Percentiles rank a stretch among this genome's conserved stretches.
These are phyloP conservation scores for Agrochola litura DNA, from an alignment of 2,888 invertebrate genomes.

Conservation along the genomic window DNA sequence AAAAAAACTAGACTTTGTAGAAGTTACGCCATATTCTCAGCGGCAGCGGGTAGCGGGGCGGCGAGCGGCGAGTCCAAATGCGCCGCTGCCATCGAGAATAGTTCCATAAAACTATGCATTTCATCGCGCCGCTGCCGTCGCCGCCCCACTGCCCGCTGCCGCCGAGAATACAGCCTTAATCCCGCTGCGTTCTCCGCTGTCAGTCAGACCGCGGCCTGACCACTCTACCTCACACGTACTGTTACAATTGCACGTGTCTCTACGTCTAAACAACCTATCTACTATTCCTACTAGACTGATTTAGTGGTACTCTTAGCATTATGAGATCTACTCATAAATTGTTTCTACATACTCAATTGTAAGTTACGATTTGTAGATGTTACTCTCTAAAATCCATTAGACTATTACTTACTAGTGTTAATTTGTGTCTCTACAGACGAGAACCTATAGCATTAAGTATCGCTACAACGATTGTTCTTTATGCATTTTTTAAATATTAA, in stretches of 20 bases:
- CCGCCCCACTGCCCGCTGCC: no score
- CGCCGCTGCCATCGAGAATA: no score
- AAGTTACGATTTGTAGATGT: slow-evolving; percentile 76
- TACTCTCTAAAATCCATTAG: slow-evolving; percentile 70
- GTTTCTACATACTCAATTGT: slow-evolving; percentile 79
- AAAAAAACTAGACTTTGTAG: neutral
- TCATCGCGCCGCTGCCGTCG: no score
- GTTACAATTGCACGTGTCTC: slow-evolving; percentile 80
- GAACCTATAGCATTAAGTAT: slow-evolving; percentile 75
- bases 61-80: no score
- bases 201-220: slow-evolving; percentile 66
- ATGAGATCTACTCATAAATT: slow-evolving; percentile 75
- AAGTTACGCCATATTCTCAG: neutral
- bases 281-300: slow-evolving; percentile 89
- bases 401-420: slow-evolving; percentile 72
- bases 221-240: slow-evolving; percentile 82
- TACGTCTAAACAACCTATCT: slow-evolving; percentile 77
- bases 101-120: no score
- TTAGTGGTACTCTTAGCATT: slow-evolving; percentile 86
- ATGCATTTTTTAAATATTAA: slow-evolving; percentile 79
- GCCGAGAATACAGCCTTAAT: no score
- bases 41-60: no score
- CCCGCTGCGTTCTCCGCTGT: slow-evolving; percentile 28
- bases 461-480: slow-evolving; percentile 86
- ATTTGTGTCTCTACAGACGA: slow-evolving; percentile 69